Evolutionary conservation across 2,113 vertebrate genomes (phyloP).

Genomic region (Ctenomys sociabilis): DNA sequence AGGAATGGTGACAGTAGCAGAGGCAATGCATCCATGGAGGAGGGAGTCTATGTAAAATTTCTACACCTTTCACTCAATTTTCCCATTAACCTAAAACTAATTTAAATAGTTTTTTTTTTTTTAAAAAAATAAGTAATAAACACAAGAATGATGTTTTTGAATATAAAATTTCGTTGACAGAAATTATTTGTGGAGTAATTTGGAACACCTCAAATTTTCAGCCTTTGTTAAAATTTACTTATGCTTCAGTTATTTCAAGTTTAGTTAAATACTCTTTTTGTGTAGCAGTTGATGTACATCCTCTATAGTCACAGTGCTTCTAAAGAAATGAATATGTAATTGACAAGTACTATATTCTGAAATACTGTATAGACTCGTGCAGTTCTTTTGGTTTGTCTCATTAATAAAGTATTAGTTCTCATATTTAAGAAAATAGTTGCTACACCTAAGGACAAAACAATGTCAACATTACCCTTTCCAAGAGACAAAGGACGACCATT

Average conservation of each 20-base stretch:
- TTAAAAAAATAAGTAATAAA: slow-evolving; percentile 7
- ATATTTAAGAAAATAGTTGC: slow-evolving; percentile 49
- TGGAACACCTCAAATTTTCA: background rate
- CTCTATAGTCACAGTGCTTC: background rate
- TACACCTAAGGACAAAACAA: slow-evolving; percentile 41
- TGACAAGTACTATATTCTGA: slow-evolving; percentile 33
- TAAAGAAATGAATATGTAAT: slow-evolving; percentile 46
- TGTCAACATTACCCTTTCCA: slow-evolving; percentile 15
- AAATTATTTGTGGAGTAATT: slow-evolving; percentile 58
- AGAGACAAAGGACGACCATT: slow-evolving; percentile 7
- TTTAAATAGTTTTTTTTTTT: background rate
- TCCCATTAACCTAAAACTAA: background rate
- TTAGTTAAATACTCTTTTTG: slow-evolving; percentile 21
- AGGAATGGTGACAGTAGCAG: background rate
- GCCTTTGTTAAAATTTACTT: slow-evolving; percentile 19
- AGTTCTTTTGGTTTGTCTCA: background rate
- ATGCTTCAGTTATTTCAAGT: slow-evolving; percentile 27
- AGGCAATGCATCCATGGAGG: background rate
- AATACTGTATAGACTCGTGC: background rate
- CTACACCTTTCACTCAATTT: background rate
- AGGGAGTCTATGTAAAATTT: background rate
- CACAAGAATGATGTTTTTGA: slow-evolving; percentile 6
- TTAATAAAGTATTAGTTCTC: slow-evolving; percentile 31
- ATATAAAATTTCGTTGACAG: slow-evolving; percentile 43
- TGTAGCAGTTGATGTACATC: slow-evolving; percentile 11